A percentile compares a stretch with the other conserved stretches of the same genome.
phyloP scores from a whole-genome alignment of 2,113 vertebrate species.

The Syngnathus floridae region DNA sequence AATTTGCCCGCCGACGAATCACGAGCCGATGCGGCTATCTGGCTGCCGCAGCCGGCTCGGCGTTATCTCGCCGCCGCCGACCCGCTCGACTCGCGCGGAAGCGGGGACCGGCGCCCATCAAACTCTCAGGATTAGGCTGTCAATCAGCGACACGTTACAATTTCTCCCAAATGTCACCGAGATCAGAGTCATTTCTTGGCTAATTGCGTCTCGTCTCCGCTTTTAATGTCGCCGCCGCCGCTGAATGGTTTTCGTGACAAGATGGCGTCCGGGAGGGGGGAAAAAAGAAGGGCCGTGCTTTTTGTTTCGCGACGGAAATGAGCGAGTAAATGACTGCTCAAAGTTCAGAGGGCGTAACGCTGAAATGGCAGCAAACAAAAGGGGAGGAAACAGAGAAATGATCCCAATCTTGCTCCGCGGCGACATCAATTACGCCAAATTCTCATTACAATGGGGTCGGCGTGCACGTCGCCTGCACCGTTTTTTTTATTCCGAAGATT shows the following conservation, averaged over 20 bases:
- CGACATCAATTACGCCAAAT: constrained; percentile 69
- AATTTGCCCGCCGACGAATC: constrained; percentile 97
- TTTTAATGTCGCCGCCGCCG: constrained; percentile 85
- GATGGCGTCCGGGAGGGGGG: constrained; percentile 65
- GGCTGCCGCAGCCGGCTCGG: constrained; percentile 93
- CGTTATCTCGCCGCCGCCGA: constrained; percentile 88
- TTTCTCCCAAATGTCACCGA: constrained; percentile 99
- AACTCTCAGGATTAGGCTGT: constrained; percentile 98
- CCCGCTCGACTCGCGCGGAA: constrained; percentile 82
- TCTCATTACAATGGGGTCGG: constrained; percentile 57
- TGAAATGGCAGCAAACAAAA: constrained; percentile 68
- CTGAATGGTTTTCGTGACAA: constrained; percentile 97
- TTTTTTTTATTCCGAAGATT: constrained; percentile 57
- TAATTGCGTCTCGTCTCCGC: constrained; percentile 98
- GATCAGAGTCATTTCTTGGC: constrained; percentile 99
- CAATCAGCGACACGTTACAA: constrained; percentile 94
- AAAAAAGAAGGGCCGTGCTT: constrained; percentile 33
- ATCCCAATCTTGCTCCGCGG: constrained; percentile 60
- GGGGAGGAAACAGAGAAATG: constrained; percentile 61
- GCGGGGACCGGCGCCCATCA: constrained; percentile 88
- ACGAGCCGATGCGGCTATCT: constrained; percentile 91
- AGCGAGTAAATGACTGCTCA: constrained; percentile 67
- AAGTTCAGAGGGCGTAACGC: constrained; percentile 69
- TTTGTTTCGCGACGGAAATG: constrained; percentile 71
- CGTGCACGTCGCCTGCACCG: constrained; percentile 38